A percentile compares a stretch with the other conserved stretches of the same genome.
Conservation (phyloP, 2,113 vertebrate species). For the Tenrec ecaudatus region DNA sequence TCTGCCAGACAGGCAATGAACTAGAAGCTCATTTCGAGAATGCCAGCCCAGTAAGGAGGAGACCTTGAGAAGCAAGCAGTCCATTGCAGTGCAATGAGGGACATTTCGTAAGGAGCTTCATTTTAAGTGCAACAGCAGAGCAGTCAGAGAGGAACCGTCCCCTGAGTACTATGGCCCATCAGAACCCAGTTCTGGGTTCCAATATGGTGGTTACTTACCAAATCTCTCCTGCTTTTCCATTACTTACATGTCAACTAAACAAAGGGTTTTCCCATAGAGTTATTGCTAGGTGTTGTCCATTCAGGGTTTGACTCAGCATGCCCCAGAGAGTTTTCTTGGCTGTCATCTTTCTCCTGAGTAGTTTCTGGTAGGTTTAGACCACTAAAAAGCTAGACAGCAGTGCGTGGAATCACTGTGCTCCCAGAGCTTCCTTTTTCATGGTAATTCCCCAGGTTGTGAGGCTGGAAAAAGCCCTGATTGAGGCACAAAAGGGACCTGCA, state of each 20-base stretch:
- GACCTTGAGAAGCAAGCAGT: neutral
- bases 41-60: neutral
- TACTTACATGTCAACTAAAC: neutral
- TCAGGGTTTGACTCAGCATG: neutral
- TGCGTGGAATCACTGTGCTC: neutral
- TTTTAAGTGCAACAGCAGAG: neutral
- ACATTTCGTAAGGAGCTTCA: neutral
- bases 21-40: neutral
- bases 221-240: neutral
- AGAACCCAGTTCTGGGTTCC: neutral
- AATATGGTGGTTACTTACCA: too few species aligned
- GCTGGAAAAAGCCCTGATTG: neutral
- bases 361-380: neutral
- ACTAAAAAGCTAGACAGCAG: neutral
- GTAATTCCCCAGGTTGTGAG: neutral
- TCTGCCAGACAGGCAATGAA: neutral
- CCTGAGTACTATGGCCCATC: fast-evolving
- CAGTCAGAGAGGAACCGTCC: neutral
- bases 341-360: neutral
- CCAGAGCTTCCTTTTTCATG: neutral
- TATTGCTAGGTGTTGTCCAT: neutral
- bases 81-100: neutral
- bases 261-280: neutral
- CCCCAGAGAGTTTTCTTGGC: neutral
- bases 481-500: neutral